Conservation (phyloP, 2,888 invertebrate genomes). For the Archips crataeganus region DNA sequence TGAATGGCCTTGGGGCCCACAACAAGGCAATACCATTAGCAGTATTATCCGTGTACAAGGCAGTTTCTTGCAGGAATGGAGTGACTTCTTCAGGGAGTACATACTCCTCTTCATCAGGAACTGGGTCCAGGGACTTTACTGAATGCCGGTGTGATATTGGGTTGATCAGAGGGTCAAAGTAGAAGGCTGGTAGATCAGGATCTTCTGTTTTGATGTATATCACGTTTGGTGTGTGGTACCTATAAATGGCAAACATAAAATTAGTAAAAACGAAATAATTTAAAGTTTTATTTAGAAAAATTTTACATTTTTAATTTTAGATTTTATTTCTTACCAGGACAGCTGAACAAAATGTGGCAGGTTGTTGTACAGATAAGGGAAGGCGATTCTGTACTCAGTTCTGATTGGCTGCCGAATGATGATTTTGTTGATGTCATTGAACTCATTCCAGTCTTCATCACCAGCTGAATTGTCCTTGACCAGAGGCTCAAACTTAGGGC, state of each 20-base stretch:
- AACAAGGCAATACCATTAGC: constrained; percentile 98
- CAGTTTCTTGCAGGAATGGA: constrained; percentile 97
- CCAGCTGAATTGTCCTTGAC: constrained; percentile 99
- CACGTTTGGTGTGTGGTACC: constrained; percentile 99
- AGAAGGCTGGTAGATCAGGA: constrained; percentile 99
- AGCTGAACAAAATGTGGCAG: constrained; percentile 99
- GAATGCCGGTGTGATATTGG: constrained; percentile 98
- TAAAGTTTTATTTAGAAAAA: background rate
- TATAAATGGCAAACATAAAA: constrained; percentile 60
- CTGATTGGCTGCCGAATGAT: constrained; percentile 99
- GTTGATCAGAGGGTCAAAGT: constrained; percentile 99
- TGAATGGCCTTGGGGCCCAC: constrained; percentile 99
- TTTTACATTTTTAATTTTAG: background rate
- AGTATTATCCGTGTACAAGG: constrained; percentile 99
- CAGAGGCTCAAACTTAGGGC: constrained; percentile 99
- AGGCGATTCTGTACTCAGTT: constrained; percentile 99
- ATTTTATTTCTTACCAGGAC: constrained; percentile 91
- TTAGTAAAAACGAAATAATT: background rate
- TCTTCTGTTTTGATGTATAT: constrained; percentile 99
- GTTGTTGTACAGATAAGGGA: constrained; percentile 99
- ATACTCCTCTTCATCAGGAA: constrained; percentile 98
- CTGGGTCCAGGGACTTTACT: constrained; percentile 93
- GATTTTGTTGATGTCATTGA: constrained; percentile 99
- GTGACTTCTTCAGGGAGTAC: constrained; percentile 95
- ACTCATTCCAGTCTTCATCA: constrained; percentile 99